Evolutionary conservation across 2,797 vertebrate genomes (phyloP).

Genomic region (Odontamblyopus lacepedii): DNA sequence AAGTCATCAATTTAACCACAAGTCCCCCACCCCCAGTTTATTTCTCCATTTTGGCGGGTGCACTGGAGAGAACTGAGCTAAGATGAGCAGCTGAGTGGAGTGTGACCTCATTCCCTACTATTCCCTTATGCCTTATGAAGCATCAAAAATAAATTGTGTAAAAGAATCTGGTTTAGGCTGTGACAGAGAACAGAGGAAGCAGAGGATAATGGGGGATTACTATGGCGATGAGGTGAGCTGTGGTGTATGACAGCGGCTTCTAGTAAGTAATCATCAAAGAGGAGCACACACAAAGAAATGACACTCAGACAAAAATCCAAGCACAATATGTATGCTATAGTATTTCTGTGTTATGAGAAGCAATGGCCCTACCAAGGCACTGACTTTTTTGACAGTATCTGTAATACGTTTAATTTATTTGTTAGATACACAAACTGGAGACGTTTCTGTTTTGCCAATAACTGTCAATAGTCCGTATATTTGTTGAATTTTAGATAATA

Average conservation of each 20-base stretch:
- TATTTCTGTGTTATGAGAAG: no score
- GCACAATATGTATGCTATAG: background rate
- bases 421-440: background rate
- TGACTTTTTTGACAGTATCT: no score
- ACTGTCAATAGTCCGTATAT: background rate
- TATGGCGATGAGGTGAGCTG: slow-evolving; percentile 43
- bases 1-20: slow-evolving; percentile 61
- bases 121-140: slow-evolving; percentile 1
- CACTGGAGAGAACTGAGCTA: slow-evolving; percentile 57
- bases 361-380: no score
- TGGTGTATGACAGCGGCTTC: slow-evolving; percentile 53
- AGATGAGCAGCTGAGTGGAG: slow-evolving; percentile 47
- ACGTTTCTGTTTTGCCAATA: no score
- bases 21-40: background rate
- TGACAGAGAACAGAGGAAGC: slow-evolving; percentile 14
- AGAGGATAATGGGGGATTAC: slow-evolving; percentile 43
- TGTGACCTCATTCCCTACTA: slow-evolving; percentile 23
- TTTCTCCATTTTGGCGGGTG: slow-evolving; percentile 45
- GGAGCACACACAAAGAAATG: slow-evolving; percentile 41
- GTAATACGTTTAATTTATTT: no score
- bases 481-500: background rate
- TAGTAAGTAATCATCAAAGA: slow-evolving; percentile 53
- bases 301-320: slow-evolving; percentile 1
- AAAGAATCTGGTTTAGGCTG: slow-evolving; percentile 31
- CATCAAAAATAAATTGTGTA: slow-evolving; percentile 7